Base-by-base conservation (phyloP, 2,113 vertebrate species). In the Andinoacara biseriatus region DNA sequence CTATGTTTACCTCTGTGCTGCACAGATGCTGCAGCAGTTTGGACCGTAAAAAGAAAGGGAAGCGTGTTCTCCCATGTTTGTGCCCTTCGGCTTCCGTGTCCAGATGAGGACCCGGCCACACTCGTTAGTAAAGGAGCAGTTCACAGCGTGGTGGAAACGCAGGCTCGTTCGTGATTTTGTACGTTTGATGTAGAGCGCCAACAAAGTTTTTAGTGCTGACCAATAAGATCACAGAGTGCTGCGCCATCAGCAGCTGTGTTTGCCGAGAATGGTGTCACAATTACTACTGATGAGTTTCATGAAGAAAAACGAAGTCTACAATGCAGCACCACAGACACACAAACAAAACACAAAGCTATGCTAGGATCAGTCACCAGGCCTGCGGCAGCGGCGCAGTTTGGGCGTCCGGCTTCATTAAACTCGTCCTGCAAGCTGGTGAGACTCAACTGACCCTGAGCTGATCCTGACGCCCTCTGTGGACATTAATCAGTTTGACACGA, bases 401-500 rank as follows among this genome's bases (percentile, higher is more conserved):
- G 78, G 3, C 10, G 7, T 87, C 83, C 67, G 2, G 63, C 54
- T 40, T 79, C 89, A 1, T 78, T 74, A 5, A 87, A 85, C 60
- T 92, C 90, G 31, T 92, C 83, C 86, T 93, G 92, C 82, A 93
- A 87, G 76, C 29, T 74, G 69, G 20, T 81, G 59, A 93, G 89
- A 87, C 81, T 92, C 82, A 91, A 62, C 80, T 82, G 79, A 87
- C 29, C 85, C 85, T 91, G 82, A 91, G 31, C 82, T 65, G 86
- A 78, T 61, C 59, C 87, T 31, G 90, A 62, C 0, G 86, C 84
- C 57, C 22, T 86, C 90, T 93, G 90, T 81, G 84, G 67, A 91
- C 75, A 60, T 11, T 29, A 69, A 69, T 69, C 65, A 72, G 43
- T 52, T 46, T 1, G 3, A 72, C 52, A 72, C 26, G 46, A 72